Evolutionary conservation across 2,797 vertebrate species (phyloP).

Genomic region (Pseudochaenichthys georgianus): DNA sequence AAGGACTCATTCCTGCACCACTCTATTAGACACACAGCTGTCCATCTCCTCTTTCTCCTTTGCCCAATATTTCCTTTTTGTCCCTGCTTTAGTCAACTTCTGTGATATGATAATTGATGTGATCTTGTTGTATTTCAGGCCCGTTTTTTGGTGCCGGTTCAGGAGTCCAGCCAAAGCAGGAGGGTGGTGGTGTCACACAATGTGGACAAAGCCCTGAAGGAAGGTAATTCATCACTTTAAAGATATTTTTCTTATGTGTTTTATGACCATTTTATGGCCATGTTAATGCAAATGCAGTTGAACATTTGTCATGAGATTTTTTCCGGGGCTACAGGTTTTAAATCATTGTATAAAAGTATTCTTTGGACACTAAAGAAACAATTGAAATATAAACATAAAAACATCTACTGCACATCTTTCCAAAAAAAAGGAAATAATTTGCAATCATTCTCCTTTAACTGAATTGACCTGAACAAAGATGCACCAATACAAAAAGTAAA

Average conservation of each 20-base stretch:
- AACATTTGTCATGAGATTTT: not conserved
- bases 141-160: slow-evolving; percentile 81
- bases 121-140: slow-evolving; percentile 80
- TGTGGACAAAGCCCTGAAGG: slow-evolving; percentile 96
- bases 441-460: too few relatives aligned
- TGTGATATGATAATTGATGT: slow-evolving; percentile 15
- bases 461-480: too few relatives aligned
- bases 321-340: not conserved
- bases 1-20: too few relatives aligned
- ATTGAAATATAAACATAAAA: slow-evolving; percentile 3
- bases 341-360: not conserved
- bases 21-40: not conserved
- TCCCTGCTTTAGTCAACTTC: not conserved
- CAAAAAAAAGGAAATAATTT: too few relatives aligned
- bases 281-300: not conserved
- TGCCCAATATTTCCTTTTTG: slow-evolving; percentile 2
- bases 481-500: too few relatives aligned
- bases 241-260: not conserved
- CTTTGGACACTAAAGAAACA: too few relatives aligned
- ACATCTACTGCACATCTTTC: not conserved
- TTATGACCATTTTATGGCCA: not conserved
- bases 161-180: slow-evolving; percentile 88
- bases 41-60: not conserved
- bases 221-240: slow-evolving; percentile 85
- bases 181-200: slow-evolving; percentile 95